Evolutionary conservation across 2,888 invertebrate genomes (phyloP), one percentile per base, ranked within the genome.

Genomic region (Melipona beecheii): DNA sequence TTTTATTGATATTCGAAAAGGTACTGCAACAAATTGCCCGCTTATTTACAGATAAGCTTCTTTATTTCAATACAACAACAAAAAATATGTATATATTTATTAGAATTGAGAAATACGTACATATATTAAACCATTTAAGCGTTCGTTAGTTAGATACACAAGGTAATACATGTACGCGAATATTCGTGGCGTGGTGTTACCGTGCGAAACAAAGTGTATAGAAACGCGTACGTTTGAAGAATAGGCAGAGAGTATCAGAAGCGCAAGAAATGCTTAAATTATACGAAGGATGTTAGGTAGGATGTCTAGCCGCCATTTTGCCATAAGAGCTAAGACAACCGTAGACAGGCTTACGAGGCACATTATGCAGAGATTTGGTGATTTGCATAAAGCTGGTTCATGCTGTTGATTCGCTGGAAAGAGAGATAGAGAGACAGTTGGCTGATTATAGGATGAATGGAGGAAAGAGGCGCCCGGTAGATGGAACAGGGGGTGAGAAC

Each of bases 301-400:
- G 75, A 78, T 75, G 83, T 76, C 86, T 90, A 75, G 77, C 76
- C 81, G 77, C 52, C 83, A 71, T 90, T 84, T 89, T 85, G 64
- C 86, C 84, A 70, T 79, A 74, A 90, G 84, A 80, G 89, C 79
- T 78, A 87, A 89, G 89, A 89, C 90, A 89, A 85, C 84, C 86
- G 89, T 87, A 86, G 89, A 83, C 83, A 84, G 83, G 80, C 84
- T 84, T 84, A 81, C 79, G 75, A 75, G 81, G 75, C 79, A 75
- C 75, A 82, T 90, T 90, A 85, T 87, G 87, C 84, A 70, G 83
- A 86, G 86, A 90, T 89, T 86, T 70, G 85, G 81, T 73, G 86
- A 89, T 91, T 91, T 91, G 86, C 90, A 91, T 91, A 86, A 89
- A 88, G 88, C 81, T 87, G 81, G 81, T 83, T 83, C 83, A 83